Evolutionary conservation across 2,113 vertebrate genomes (phyloP), one percentile per base, ranked within the genome.

Genomic region (Thunnus maccoyii): DNA sequence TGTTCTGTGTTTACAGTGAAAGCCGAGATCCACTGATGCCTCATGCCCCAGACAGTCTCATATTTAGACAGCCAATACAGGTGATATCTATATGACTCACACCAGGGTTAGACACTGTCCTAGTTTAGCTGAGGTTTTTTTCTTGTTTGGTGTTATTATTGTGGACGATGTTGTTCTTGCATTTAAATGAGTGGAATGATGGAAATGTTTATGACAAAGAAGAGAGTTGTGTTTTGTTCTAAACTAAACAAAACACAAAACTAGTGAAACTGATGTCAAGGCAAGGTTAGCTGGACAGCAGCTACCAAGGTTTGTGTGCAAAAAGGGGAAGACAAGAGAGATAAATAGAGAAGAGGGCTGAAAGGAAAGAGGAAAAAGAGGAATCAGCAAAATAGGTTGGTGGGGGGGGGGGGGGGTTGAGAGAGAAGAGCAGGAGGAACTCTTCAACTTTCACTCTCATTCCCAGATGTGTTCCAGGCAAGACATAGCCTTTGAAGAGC

Each of bases 401-500:
- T 68, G 73, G 62, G 73, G 52, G 47, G 74, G 70, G 70, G 72
- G 73, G 62, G 73, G 48, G 47, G 74, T 76, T 81, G 74, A 72
- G 72, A 82, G 90, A 76, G 85, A 78, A 80, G 76, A 91, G 72
- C 79, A 87, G 65, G 78, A 90, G 83, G 82, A 92, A 93, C 92
- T 93, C 86, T 91, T 95, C 90, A 93, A 93, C 93, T 94, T 93
- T 92, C 87, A 79, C 90, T 94, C 80, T 84, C 74, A 76, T 91
- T 94, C 94, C 93, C 91, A 94, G 91, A 92, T 94, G 92, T 93
- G 92, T 92, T 94, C 73, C 86, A 91, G 91, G 91, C 89, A 87
- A 94, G 83, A 91, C 56, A 55, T 92, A 90, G 88, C 86, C 91
- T 93, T 95, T 95, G 90, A 94, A 94, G 90, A 94, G 93, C 93